phyloP scores from a whole-genome alignment of 2,888 invertebrate species.

The Lasioglossum vierecki region DNA sequence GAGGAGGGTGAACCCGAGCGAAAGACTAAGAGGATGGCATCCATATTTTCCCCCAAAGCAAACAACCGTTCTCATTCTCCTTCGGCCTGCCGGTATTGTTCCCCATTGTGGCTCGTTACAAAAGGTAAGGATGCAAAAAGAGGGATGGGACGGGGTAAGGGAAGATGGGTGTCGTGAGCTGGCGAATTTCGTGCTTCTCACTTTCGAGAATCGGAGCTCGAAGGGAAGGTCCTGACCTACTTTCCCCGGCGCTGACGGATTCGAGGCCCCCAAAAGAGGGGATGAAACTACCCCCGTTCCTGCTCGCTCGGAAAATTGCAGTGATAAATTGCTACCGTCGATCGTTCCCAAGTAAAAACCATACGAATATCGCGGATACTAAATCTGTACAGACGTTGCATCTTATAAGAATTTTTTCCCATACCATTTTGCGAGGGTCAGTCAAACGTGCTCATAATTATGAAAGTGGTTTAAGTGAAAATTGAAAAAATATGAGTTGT shows the following conservation, averaged over 20 bases:
- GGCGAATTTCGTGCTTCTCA: conserved; percentile 49
- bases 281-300: conserved; percentile 13
- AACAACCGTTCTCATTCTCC: conserved; percentile 50
- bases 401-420: background rate
- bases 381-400: background rate
- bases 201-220: conserved; percentile 28
- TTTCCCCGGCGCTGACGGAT: conserved; percentile 22
- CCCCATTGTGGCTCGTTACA: conserved; percentile 52
- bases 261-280: conserved; percentile 8
- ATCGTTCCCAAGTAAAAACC: conserved; percentile 8
- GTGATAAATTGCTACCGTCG: conserved; percentile 13
- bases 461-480: too few species aligned
- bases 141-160: background rate
- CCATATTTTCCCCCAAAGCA: conserved; percentile 55
- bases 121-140: conserved; percentile 40
- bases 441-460: background rate
- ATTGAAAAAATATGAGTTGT: too few species aligned
- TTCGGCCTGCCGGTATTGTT: conserved; percentile 59
- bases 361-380: background rate
- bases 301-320: background rate
- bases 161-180: conserved; percentile 24
- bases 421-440: background rate
- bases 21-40: conserved; percentile 41
- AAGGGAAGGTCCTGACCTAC: conserved; percentile 47
- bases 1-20: background rate